Evolutionary conservation across 2,113 vertebrate species (phyloP), one percentile per base, ranked within the genome.

Genomic region (Candoia aspera): DNA sequence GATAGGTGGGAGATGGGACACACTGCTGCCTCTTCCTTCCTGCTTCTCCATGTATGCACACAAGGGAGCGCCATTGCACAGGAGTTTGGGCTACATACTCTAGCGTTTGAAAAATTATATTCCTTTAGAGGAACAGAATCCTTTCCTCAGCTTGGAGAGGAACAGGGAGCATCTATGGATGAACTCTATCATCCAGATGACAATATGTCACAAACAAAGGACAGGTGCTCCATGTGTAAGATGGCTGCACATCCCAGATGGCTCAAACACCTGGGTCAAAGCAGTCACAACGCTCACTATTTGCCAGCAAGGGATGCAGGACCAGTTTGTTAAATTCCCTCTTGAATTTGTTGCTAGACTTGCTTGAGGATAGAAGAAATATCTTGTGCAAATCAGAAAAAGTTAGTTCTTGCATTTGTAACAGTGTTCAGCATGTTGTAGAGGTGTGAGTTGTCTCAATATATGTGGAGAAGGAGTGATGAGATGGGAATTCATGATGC

Each of bases 21-120:
- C 23, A 21, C 19, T 86, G 29, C 68, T 49, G 33, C 26, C 11
- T 54, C 57, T 58, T 37, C n/a, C 33, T 9, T 53, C 1, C 19
- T 23, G 68, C 12, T 29, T 68, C 24, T 49, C 55, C 59, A 15
- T 4, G 21, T 57, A 54, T 93, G 86, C 21, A 57, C 93, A 89
- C 93, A 12, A 91, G 93, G 87, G 87, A 87, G 90, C 1, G 59
- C 90, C 83, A 42, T 89, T 91, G 90, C 87, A 85, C 90, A 86
- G 90, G 84, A n/a, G 0, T 90, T 93, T 29, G 13, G 29, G 29
- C 21, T 9, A 6, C 2, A 19, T 37, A 4, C 17, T 0, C 10
- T 0, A 3, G 24, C 0, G 8, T 12, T 54, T 68, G 86, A 33
- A 42, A 42, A 15, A 23, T 54, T 54, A 26, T 53, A 8, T 8